Conservation (phyloP, 2,888 invertebrate genomes). For the Glomeris marginata region DNA sequence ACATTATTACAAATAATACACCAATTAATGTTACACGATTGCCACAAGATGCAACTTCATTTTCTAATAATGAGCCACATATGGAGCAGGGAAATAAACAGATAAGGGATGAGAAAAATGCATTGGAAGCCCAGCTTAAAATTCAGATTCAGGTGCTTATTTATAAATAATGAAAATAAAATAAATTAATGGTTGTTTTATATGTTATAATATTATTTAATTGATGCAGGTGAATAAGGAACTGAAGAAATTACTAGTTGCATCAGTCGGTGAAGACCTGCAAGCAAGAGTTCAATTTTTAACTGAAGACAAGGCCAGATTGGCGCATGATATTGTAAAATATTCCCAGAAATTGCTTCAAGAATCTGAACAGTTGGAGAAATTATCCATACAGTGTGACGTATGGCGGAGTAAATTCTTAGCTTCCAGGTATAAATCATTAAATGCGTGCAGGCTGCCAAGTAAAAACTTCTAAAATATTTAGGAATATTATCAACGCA, state of each 20-base stretch:
- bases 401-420: slow-evolving; percentile 94
- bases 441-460: too few relatives aligned
- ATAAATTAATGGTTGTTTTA: too few relatives aligned
- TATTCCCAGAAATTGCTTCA: slow-evolving; percentile 58
- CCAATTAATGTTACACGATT: too few relatives aligned
- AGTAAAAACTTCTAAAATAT: too few relatives aligned
- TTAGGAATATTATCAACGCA: too few relatives aligned
- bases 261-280: slow-evolving; percentile 88
- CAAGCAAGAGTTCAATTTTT: slow-evolving; percentile 75
- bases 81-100: slow-evolving; percentile 46
- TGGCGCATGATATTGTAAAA: slow-evolving; percentile 68
- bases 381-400: slow-evolving; percentile 84
- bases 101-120: slow-evolving; percentile 50
- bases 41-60: too few relatives aligned
- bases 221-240: slow-evolving; percentile 63
- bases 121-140: slow-evolving; percentile 62
- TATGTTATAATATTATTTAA: not conserved
- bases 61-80: slow-evolving; percentile 38
- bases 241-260: slow-evolving; percentile 78
- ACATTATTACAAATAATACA: too few relatives aligned
- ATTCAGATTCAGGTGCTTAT: slow-evolving; percentile 57
- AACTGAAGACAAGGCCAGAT: slow-evolving; percentile 78
- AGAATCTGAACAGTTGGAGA: slow-evolving; percentile 82
- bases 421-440: slow-evolving; percentile 61
- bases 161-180: not conserved